phyloP scores from a whole-genome alignment of 1,140 invertebrate species.

The Oreohelix idahoensis region DNA sequence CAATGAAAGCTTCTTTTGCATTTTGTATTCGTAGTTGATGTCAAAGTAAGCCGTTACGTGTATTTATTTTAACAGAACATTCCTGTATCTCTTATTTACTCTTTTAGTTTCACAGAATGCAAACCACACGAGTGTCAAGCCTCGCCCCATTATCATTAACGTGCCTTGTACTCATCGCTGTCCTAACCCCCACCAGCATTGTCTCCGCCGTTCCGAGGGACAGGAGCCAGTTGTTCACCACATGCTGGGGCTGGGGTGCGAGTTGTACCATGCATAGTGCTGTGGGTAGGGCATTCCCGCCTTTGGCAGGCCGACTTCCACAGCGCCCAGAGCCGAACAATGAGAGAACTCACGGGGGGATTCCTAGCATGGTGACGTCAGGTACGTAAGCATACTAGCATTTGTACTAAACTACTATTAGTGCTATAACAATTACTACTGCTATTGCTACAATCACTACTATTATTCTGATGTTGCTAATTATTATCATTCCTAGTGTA shows the following conservation, averaged over 20 bases:
- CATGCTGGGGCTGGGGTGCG: conserved; percentile 14
- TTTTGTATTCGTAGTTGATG: no score
- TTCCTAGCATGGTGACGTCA: conserved; percentile 3
- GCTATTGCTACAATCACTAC: no score
- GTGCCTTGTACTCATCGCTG: background rate
- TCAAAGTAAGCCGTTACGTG: no score
- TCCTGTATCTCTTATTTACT: no score
- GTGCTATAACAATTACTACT: no score
- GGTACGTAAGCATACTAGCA: background rate
- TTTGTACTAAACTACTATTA: no score
- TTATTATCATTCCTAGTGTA: no score
- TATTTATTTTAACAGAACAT: no score
- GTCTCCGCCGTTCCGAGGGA: background rate
- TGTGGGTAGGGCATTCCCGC: background rate
- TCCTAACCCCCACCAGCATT: background rate
- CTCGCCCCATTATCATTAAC: background rate
- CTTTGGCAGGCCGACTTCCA: background rate
- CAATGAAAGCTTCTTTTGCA: no score
- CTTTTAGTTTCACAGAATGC: conserved; percentile 5
- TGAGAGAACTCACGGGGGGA: background rate
- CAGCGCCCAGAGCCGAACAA: background rate
- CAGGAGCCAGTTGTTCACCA: background rate
- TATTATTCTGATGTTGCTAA: no score
- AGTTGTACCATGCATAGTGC: conserved; percentile 13
- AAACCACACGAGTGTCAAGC: conserved; percentile 17